Base-by-base conservation (phyloP, 2,888 invertebrate species). In the Elaeidobius kamerunicus region DNA sequence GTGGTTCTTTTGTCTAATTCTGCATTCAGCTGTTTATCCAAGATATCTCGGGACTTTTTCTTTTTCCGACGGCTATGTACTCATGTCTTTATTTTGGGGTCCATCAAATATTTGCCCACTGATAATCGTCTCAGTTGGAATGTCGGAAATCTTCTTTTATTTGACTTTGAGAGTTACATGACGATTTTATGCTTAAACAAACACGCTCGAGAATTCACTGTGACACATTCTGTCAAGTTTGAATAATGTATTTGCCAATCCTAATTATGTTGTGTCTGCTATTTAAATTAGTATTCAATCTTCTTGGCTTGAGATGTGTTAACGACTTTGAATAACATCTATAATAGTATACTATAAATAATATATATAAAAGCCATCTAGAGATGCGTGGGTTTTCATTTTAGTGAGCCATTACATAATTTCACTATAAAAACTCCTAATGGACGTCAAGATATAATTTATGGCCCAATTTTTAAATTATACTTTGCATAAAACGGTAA, bases 81-180 rank as follows among this genome's bases (percentile, higher is more conserved):
- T 20, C 32, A 52, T 17, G 51, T 40, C 47, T 55, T 54, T 50
- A 51, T 49, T 54, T 51, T 49, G 41, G 44, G 52, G 43, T 45
- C 36, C 39, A 47, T 51, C 57, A 63, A 63, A 63, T 63, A 63
- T 63, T 63, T 63, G 59, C 49, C 40, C 45, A 42, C 41, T 56
- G 60, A 60, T 60, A 57, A 60, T 57, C 15, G 34, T 47, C 49
- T 34, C 18, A n/a, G 35, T 32, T 39, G 42, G 56, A 56, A 56
- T 49, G 49, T 45, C 52, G 41, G 49, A 56, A 52, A 56, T 56
- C 48, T 52, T 52, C n/a, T n/a, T 49, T 52, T 56, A 43, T 52
- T 56, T 49, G 45, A 36, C 47, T 47, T 55, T 36, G 20, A 23
- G n/a, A n/a, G 50, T 42, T 45, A 51, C 50, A 54, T 39, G 54